Evolutionary conservation across 2,888 invertebrate genomes (phyloP).

Genomic region (Neocrepidodera transversa): DNA sequence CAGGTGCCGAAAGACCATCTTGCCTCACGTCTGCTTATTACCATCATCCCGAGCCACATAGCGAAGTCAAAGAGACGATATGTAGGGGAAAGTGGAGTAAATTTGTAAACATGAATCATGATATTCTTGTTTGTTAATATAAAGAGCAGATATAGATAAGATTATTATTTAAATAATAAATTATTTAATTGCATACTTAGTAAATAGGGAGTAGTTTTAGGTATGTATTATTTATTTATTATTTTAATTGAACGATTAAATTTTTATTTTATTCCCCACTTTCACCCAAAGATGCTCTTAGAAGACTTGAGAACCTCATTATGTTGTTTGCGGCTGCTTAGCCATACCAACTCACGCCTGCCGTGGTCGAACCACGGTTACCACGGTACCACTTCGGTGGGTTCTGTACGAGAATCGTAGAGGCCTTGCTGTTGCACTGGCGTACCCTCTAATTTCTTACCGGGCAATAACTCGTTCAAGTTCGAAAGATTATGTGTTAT

Average conservation of each 20-base stretch:
- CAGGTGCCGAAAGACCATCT: constrained; percentile 60
- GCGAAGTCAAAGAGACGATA: neutral
- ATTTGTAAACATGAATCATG: too few species aligned
- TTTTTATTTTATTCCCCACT: too few species aligned
- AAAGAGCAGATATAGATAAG: too few species aligned
- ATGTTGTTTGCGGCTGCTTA: constrained; percentile 59
- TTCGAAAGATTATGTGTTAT: constrained; percentile 19
- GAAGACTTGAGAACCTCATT: constrained; percentile 50
- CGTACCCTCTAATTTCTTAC: constrained; percentile 34
- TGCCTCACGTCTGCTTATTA: constrained; percentile 57
- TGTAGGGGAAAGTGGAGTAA: constrained; percentile 9
- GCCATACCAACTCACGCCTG: constrained; percentile 41
- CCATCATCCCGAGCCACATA: constrained; percentile 26
- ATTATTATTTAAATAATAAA: too few species aligned
- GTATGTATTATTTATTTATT: too few species aligned
- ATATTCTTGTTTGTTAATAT: too few species aligned
- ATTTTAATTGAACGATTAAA: too few species aligned
- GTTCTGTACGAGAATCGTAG: neutral
- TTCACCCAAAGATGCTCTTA: neutral
- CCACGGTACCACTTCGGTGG: constrained; percentile 29
- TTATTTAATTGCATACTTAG: too few species aligned
- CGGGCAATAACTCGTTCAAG: constrained; percentile 26
- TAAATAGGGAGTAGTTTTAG: too few species aligned
- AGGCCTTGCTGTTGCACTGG: constrained; percentile 27
- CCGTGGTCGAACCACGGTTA: constrained; percentile 15